A percentile compares a stretch with the other conserved stretches of the same genome.
These are phyloP conservation scores for Drosophila ustulata DNA, from an alignment of 2,888 invertebrate genomes.

Conservation along the genomic window DNA sequence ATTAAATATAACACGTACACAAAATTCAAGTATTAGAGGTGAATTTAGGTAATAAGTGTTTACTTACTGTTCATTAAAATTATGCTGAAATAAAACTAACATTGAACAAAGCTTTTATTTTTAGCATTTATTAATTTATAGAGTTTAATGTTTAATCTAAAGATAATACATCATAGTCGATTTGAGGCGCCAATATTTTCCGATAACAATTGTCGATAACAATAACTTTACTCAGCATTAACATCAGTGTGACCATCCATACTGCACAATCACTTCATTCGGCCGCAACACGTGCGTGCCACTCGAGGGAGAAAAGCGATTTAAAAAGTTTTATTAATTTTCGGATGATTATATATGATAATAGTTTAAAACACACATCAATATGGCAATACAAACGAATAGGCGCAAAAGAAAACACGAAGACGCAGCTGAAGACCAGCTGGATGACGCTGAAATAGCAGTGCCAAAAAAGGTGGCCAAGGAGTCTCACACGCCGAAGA, in stretches of 20 bases:
- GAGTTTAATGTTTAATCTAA: conserved; percentile 5
- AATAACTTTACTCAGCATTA: conserved; percentile 16
- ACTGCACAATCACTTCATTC: not conserved
- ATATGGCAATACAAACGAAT: conserved; percentile 81
- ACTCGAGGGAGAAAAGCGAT: conserved; percentile 20
- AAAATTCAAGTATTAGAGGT: conserved; percentile 8
- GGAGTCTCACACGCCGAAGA: conserved; percentile 60
- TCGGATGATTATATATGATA: conserved; percentile 15
- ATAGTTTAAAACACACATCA: conserved; percentile 3
- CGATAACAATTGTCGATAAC: conserved; percentile 14
- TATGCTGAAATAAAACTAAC: conserved; percentile 9
- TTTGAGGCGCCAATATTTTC: conserved; percentile 23
- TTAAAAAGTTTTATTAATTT: conserved; percentile 18
- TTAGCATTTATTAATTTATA: not conserved
- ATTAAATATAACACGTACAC: not conserved
- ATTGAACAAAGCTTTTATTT: not conserved
- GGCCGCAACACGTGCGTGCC: conserved; percentile 54
- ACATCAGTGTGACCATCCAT: not conserved
- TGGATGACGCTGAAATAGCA: conserved; percentile 59
- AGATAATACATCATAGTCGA: conserved; percentile 5
- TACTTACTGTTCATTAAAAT: conserved; percentile 8
- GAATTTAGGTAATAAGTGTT: conserved; percentile 13
- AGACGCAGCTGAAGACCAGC: conserved; percentile 24
- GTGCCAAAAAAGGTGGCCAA: conserved; percentile 77
- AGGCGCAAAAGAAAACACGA: conserved; percentile 78